phyloP scores from a whole-genome alignment of 1,140 invertebrate genomes.

The Platorchestia sp. region DNA sequence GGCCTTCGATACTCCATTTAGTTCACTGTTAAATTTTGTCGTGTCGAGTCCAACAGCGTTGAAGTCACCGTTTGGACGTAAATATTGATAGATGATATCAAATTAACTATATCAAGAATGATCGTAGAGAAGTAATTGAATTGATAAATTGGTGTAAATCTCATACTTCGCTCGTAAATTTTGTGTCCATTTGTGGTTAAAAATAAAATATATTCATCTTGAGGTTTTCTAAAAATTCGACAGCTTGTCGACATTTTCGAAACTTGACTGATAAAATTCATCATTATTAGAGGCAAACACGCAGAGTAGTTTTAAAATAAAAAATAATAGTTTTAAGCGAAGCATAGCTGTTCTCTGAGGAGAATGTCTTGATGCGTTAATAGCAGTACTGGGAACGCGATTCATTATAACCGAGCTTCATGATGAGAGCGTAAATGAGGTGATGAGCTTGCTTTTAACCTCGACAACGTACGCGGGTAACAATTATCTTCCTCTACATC shows the following conservation, averaged over 20 bases:
- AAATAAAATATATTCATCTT: not conserved
- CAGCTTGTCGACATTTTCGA: not conserved
- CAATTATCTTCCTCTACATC: not conserved
- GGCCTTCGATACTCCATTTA: too few species aligned
- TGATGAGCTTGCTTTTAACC: not conserved
- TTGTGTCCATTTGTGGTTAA: not conserved
- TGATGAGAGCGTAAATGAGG: not conserved
- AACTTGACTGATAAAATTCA: not conserved
- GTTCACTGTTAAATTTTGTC: too few species aligned
- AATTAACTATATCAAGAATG: not conserved
- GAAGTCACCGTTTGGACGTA: too few species aligned
- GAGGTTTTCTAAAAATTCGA: not conserved
- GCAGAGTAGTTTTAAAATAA: not conserved
- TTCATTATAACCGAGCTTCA: not conserved
- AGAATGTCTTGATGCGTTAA: not conserved
- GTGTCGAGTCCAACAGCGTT: too few species aligned
- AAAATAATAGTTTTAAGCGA: not conserved
- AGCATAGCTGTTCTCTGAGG: not conserved
- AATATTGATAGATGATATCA: not conserved
- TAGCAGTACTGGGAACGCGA: not conserved
- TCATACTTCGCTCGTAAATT: not conserved
- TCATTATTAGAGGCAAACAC: not conserved
- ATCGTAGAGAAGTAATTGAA: too few species aligned
- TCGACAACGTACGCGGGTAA: not conserved
- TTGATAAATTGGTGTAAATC: not conserved